Evolutionary conservation across 2,888 invertebrate genomes (phyloP), one percentile per base, ranked within the genome.

Genomic region (Erpobdella octoculata): DNA sequence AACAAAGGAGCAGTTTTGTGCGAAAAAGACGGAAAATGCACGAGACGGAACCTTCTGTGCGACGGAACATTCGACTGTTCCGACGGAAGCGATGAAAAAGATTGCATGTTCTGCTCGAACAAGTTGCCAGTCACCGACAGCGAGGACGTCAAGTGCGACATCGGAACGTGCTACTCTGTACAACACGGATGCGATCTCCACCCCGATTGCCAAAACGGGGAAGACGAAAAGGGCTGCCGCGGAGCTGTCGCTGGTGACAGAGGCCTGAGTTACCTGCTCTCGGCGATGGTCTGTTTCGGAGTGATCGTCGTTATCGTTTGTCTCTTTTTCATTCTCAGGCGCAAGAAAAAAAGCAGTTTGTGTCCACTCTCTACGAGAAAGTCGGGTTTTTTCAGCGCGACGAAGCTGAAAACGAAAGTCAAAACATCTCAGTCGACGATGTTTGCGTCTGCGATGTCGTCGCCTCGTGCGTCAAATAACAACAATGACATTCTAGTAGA

Each of bases 161-260:
- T n/a, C 9, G 35, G 31, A 31, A 6, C n/a, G 35, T 62, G 62
- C 18, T n/a, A 33, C 31, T 33, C 62, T 6, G n/a, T 3, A 3
- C 3, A 33, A 12, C 62, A 62, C 9, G 33, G 28, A 8, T 62
- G 62, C 18, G 62, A 62, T 33, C 31, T 28, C n/a, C n/a, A 33
- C 18, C n/a, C n/a, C 25, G 62, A 62, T 62, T 62, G 62, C 18
- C 31, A 62, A 35, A 62, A 33, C 18, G 62, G 62, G 18, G 31
- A n/a, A n/a, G 62, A 62, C 18, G 62, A 62, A 31, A 28, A 9
- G 62, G 18, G 18, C 12, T 62, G 62, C n/a, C 9, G 21, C 53
- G 21, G 28, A 28, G 53, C 53, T 8, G 6, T 53, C n/a, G 21
- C 8, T 4, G 8, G 53, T 8, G 15, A 8, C 21, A 31, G 62